These are phyloP conservation scores for Meles meles DNA, from an alignment of 2,113 vertebrate species.

Conservation along the genomic window DNA sequence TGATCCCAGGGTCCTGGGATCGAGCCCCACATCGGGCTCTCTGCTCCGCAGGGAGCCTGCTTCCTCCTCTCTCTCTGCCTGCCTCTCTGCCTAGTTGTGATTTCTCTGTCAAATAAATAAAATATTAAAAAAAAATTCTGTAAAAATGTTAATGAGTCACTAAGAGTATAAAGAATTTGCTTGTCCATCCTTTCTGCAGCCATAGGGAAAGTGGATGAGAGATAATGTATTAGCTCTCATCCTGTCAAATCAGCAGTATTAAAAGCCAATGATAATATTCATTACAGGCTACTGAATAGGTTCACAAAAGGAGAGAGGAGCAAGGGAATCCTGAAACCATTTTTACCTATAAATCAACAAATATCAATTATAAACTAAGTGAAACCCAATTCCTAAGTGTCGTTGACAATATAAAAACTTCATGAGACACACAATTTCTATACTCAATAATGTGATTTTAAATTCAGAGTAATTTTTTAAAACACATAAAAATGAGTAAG, in stretches of 20 bases:
- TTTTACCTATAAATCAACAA: neutral
- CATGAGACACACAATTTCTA: neutral
- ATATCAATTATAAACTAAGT: neutral
- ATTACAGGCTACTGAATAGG: neutral
- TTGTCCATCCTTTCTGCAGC: neutral
- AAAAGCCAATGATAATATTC: slow-evolving; percentile 15
- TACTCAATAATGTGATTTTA: neutral
- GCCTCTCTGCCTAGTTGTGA: no score
- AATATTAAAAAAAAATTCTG: no score
- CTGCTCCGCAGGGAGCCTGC: no score
- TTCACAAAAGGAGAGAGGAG: neutral
- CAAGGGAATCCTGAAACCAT: neutral
- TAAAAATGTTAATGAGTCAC: neutral
- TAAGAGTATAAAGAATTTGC: neutral
- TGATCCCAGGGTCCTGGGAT: no score
- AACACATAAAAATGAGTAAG: neutral
- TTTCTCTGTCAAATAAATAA: no score
- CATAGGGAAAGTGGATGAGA: neutral
- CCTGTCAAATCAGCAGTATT: neutral
- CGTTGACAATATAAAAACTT: neutral
- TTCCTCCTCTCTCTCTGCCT: no score
- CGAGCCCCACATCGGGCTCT: no score
- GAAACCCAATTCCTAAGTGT: neutral
- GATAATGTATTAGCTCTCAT: neutral
- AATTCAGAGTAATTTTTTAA: neutral